Evolutionary conservation across 2,888 invertebrate genomes (phyloP), one percentile per base, ranked within the genome.

Genomic region (Parnassius apollo): DNA sequence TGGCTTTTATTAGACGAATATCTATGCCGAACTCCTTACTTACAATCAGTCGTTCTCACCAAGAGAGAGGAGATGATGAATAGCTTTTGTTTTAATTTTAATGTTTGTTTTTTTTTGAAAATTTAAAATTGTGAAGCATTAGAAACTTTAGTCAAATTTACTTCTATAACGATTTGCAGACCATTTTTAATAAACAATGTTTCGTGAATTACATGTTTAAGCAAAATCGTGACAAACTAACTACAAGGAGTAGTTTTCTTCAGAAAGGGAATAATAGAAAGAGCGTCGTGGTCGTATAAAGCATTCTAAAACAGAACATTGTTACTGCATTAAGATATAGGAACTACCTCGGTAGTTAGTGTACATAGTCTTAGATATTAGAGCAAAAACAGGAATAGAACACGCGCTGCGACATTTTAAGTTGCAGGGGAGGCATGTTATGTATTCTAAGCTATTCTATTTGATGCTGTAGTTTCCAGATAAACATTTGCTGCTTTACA

Each of bases 311-410:
- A 69, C 69, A 69, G 67, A 69, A 69, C 71, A 74, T 75, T 74
- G 74, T 73, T 72, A 71, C 65, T 66, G 68, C 69, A 70, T 54
- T 67, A 55, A 59, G 57, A 62, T 62, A 55, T 62, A 61, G 62
- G 62, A 64, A 61, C 49, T 60, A 22, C 42, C 12, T 25, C n/a
- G 42, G 22, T 52, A 48, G 42, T 53, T 54, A 59, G 57, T 61
- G 66, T 69, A 68, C 55, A 59, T 66, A 69, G 62, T 59, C 61
- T 66, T 67, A 70, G 64, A 57, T 65, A 67, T 67, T 66, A 70
- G 68, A 73, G 71, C 71, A 71, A 74, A 81, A 77, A 73, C 76
- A 71, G 75, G 70, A 76, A 78, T 72, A 73, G 73, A 71, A 75
- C 75, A 72, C 72, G 75, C 71, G 73, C 71, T 72, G 74, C 73